A percentile compares a stretch with the other conserved stretches of the same genome.
Conservation (phyloP, 1,140 invertebrate genomes). For the Plutomurus gul region DNA sequence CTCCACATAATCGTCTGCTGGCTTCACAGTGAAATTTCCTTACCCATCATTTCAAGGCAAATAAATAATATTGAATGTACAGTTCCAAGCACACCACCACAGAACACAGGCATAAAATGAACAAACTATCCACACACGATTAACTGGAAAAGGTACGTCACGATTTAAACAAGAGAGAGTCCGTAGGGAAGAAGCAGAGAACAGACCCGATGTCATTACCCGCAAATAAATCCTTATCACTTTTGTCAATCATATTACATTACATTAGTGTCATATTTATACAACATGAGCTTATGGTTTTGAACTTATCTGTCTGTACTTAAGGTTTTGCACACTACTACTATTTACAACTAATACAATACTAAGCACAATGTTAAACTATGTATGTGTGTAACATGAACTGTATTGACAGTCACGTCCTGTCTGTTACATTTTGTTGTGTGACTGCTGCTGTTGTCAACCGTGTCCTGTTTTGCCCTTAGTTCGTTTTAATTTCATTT, state of each 20-base stretch:
- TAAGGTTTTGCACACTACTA: neutral
- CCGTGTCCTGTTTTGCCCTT: neutral
- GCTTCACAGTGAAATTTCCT: neutral
- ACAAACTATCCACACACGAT: neutral
- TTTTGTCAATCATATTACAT: neutral
- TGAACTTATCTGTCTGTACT: neutral
- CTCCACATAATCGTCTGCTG: neutral
- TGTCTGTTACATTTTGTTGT: neutral
- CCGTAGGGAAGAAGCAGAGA: neutral
- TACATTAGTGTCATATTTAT: too few relatives aligned
- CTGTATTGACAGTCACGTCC: constrained; percentile 20
- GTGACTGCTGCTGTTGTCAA: neutral
- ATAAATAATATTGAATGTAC: neutral
- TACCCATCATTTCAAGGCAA: neutral
- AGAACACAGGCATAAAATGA: neutral
- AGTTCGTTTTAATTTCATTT: neutral
- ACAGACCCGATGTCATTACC: neutral
- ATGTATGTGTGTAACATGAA: neutral
- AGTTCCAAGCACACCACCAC: too few relatives aligned
- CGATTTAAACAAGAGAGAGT: neutral
- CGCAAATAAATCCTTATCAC: neutral
- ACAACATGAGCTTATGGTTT: too few relatives aligned
- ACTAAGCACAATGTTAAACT: neutral
- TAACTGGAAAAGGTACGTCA: neutral
- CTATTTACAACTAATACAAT: neutral